phyloP scores from a whole-genome alignment of 2,888 invertebrate genomes.

The Cantharis rufa region DNA sequence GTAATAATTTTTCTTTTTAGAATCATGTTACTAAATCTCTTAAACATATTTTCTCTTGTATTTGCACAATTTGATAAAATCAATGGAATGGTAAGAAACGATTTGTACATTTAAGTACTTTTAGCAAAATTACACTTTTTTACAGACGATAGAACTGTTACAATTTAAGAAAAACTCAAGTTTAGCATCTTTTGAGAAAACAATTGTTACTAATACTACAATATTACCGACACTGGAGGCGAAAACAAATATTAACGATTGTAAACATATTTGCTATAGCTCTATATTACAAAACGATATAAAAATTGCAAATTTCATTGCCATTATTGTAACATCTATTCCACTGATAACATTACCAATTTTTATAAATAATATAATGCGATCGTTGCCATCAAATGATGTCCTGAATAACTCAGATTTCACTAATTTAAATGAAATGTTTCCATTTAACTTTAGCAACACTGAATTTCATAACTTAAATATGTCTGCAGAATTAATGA shows the following conservation, averaged over 20 bases:
- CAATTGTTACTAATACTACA: neutral
- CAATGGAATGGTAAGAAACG: constrained; percentile 68
- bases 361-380: neutral
- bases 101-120: neutral
- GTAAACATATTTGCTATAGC: neutral
- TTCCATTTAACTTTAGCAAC: neutral
- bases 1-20: constrained; percentile 60
- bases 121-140: constrained; percentile 32
- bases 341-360: constrained; percentile 7
- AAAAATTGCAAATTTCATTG: neutral
- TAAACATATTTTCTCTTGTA: constrained; percentile 93
- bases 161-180: constrained; percentile 57
- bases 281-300: neutral
- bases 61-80: constrained; percentile 91
- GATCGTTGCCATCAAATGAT: neutral
- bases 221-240: neutral
- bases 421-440: neutral
- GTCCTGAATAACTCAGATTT: neutral
- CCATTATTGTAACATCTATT: constrained; percentile 6
- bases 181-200: neutral
- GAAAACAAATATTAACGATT: neutral
- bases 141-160: constrained; percentile 59
- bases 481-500: neutral
- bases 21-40: constrained; percentile 90
- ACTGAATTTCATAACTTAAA: neutral